Evolutionary conservation across 2,797 vertebrate species (phyloP), one percentile per base, ranked within the genome.

Genomic region (Lophius americanus): DNA sequence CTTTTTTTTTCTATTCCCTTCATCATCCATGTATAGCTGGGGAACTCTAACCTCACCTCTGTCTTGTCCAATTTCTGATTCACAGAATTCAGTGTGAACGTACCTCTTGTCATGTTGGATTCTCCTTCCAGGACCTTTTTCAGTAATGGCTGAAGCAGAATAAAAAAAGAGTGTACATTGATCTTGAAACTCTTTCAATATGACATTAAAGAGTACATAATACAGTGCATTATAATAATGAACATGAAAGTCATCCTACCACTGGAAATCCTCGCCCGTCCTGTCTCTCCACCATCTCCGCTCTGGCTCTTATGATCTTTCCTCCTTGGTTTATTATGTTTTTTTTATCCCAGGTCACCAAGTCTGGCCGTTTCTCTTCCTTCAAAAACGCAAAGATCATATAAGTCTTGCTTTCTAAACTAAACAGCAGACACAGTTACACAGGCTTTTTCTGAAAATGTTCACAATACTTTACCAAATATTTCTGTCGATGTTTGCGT

Each of bases 401-500:
- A 5, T 56, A 46, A n/a, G 6, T 37, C 47, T 51, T 1, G 43
- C 4, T 3, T 36, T 51, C 23, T 42, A 4, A 12, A 42, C 9
- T 37, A 8, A 51, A 47, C 54, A 51, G 33, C 3, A 46, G 76
- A 2, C 3, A 41, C 13, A 10, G 2, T 7, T 11, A 3, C 5
- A 9, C 8, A 53, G 36, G 2, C 6, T 1, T 37, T 47, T 63
- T 58, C 12, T 35, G 37, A 56, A 59, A 62, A 61, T 9, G 1
- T 60, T 54, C 0, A 49, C 9, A 43, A 32, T 4, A n/a, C 7
- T 68, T 88, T 90, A 94, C 94, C 90, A 95, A 65, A 60, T 94
- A 95, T 86, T 90, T 95, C 81, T 92, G 90, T 5, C 94, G 80
- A 75, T 95, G 94, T 87, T 92, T 95, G 12, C 93, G 91, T 60